phyloP scores from a whole-genome alignment of 2,113 vertebrate species.

The Chunga burmeisteri region DNA sequence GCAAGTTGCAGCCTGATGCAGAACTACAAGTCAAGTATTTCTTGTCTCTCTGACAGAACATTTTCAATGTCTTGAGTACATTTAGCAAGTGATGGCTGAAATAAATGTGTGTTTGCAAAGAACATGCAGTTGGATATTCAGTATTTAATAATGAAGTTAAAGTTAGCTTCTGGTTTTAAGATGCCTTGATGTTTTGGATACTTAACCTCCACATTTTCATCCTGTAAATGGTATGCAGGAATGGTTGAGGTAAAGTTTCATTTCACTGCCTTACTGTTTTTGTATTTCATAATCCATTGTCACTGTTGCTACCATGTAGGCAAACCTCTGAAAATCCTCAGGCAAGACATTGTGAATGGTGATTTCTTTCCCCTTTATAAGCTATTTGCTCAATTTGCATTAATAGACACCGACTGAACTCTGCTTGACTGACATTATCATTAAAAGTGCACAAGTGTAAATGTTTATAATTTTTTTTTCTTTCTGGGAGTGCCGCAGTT shows the following conservation, averaged over 20 bases:
- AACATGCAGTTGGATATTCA: not conserved
- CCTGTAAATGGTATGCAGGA: not conserved
- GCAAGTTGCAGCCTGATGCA: not conserved
- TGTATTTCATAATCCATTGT: not conserved
- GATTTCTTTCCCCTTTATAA: not conserved
- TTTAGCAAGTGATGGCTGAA: not conserved
- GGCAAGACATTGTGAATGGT: not conserved
- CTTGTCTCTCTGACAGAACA: not conserved
- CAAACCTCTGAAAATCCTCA: not conserved
- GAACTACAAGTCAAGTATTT: not conserved
- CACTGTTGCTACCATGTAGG: not conserved
- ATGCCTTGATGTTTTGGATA: not conserved
- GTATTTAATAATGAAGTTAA: not conserved
- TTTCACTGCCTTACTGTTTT: not conserved
- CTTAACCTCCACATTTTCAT: not conserved
- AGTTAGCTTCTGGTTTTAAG: not conserved
- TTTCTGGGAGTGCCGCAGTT: rapidly evolving
- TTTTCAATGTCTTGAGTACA: not conserved
- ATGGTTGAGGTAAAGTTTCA: not conserved
- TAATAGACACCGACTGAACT: not conserved
- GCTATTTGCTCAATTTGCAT: not conserved
- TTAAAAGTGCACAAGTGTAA: not conserved
- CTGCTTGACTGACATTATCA: not conserved
- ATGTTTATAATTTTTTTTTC: not conserved
- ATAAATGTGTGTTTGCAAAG: not conserved